Conservation (phyloP, 2,888 invertebrate species). For the Parochlus steinenii region DNA sequence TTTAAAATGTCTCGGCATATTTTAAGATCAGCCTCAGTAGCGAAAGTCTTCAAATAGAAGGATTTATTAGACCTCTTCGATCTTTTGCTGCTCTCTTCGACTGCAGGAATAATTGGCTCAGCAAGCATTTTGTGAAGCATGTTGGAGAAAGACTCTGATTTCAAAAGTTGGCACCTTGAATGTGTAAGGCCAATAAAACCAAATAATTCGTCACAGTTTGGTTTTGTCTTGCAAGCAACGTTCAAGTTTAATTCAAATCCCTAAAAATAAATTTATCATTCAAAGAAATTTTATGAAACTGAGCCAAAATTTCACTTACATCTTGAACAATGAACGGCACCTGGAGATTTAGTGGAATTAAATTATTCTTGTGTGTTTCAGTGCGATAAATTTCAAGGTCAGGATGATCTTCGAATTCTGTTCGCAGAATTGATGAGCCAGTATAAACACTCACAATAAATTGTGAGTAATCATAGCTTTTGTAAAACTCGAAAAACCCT, state of each 20-base stretch:
- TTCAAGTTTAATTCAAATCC: conserved; percentile 5
- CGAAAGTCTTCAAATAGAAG: no score
- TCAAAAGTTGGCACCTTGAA: neutral
- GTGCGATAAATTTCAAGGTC: neutral
- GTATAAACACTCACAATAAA: conserved; percentile 1
- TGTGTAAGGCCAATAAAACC: neutral
- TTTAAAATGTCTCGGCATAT: no score
- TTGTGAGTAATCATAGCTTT: conserved; percentile 1
- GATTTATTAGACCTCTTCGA: no score
- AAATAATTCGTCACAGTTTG: conserved; percentile 1
- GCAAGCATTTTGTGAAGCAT: no score
- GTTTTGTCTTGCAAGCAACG: conserved; percentile 1
- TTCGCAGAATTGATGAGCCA: neutral
- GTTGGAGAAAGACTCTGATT: neutral
- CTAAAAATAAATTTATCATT: no score
- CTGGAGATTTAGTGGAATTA: neutral
- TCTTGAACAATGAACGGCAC: conserved; percentile 1
- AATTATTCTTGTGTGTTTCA: neutral
- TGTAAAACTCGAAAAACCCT: conserved; percentile 13
- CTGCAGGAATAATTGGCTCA: no score
- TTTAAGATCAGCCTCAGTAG: no score
- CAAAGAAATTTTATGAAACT: no score
- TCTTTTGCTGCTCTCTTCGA: no score
- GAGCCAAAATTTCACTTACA: no score
- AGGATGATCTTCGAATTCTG: neutral